Evolutionary conservation across 2,888 invertebrate genomes (phyloP).

Genomic region (Apodemia zela): DNA sequence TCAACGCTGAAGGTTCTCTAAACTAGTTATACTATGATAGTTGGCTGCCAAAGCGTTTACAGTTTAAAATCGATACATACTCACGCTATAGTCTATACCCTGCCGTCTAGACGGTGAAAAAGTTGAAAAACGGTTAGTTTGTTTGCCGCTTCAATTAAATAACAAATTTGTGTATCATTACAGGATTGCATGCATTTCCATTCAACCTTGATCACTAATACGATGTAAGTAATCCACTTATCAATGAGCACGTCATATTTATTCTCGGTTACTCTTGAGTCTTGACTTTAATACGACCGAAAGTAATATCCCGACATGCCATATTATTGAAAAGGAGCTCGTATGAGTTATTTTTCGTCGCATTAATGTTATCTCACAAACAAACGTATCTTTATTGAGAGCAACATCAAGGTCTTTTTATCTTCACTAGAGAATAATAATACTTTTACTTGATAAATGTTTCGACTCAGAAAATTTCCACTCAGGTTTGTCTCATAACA

Average conservation of each 20-base stretch:
- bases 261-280: constrained; percentile 17
- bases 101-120: neutral
- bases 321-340: constrained; percentile 6
- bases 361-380: constrained; percentile 14
- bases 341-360: constrained; percentile 10
- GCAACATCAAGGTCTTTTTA: constrained; percentile 17
- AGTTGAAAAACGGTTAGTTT: neutral
- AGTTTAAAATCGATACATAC: no score
- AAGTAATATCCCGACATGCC: constrained; percentile 7
- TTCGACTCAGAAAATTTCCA: neutral
- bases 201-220: constrained; percentile 5
- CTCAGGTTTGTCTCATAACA: neutral
- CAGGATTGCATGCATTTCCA: constrained; percentile 8
- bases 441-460: constrained; percentile 8
- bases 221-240: constrained; percentile 16
- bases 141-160: neutral
- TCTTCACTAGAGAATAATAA: neutral
- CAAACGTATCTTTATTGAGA: constrained; percentile 25
- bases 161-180: neutral
- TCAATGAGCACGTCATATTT: constrained; percentile 23
- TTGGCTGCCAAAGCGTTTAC: no score
- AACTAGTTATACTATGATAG: no score
- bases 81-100: neutral
- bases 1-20: no score
- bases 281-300: constrained; percentile 15